Conservation (phyloP, 1,140 invertebrate species). For the Acromyrmex echinatior region DNA sequence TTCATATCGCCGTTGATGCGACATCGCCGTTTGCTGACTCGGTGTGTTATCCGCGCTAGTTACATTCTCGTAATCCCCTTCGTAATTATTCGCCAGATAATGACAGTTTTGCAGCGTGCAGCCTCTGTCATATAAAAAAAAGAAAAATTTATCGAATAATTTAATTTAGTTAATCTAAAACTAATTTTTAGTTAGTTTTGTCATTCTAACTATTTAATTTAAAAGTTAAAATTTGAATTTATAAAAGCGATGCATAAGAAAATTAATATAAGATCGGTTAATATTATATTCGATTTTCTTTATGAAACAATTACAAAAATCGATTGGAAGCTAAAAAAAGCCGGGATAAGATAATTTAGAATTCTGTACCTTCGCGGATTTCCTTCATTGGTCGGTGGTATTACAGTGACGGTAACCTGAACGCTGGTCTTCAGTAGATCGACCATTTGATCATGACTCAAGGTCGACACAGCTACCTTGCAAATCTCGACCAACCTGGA, state of each 20-base stretch:
- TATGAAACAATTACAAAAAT: slow-evolving; percentile 12
- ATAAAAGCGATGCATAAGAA: background rate
- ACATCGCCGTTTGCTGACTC: slow-evolving; percentile 86
- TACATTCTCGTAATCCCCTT: slow-evolving; percentile 92
- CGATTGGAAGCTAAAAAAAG: background rate
- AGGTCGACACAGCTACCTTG: slow-evolving; percentile 95
- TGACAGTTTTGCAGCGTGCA: slow-evolving; percentile 91
- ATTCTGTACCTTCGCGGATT: slow-evolving; percentile 88
- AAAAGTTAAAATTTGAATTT: background rate
- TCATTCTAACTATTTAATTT: background rate
- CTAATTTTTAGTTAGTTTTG: background rate
- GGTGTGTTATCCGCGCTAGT: slow-evolving; percentile 87
- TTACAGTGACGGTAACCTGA: slow-evolving; percentile 94
- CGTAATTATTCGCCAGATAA: slow-evolving; percentile 89
- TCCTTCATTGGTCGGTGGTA: slow-evolving; percentile 91
- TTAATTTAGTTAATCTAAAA: background rate
- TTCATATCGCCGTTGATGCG: slow-evolving; percentile 90
- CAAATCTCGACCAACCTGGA: slow-evolving; percentile 97
- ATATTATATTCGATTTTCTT: background rate
- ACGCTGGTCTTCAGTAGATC: slow-evolving; percentile 96
- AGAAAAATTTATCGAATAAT: slow-evolving; percentile 14
- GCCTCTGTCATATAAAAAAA: slow-evolving; percentile 85
- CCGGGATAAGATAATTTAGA: background rate
- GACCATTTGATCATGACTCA: slow-evolving; percentile 97
- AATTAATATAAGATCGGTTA: background rate